These are phyloP conservation scores for Heliconius erato DNA, from an alignment of 2,888 invertebrate genomes.

Conservation along the genomic window DNA sequence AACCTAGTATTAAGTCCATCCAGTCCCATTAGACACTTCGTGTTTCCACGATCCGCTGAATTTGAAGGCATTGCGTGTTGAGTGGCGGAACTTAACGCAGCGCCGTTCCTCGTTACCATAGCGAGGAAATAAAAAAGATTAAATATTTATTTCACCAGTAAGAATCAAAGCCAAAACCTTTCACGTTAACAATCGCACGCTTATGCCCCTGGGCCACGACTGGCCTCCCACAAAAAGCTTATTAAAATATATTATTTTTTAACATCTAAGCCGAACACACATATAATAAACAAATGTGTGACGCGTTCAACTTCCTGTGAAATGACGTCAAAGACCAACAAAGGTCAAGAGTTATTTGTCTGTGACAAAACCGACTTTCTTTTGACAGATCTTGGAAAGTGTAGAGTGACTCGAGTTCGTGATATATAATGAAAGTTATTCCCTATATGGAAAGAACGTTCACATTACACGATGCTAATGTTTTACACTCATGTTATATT, in stretches of 20 bases:
- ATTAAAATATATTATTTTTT: not conserved
- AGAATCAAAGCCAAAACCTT: too few relatives aligned
- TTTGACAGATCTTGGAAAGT: constrained; percentile 67
- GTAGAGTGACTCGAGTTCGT: constrained; percentile 65
- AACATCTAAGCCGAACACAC: not conserved
- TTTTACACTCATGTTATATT: constrained; percentile 27
- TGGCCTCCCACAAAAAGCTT: too few relatives aligned
- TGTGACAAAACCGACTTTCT: constrained; percentile 63
- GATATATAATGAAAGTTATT: constrained; percentile 66
- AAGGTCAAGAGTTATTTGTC: constrained; percentile 14
- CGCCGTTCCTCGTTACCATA: too few relatives aligned
- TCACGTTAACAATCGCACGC: too few relatives aligned
- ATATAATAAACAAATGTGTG: not conserved
- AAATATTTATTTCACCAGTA: too few relatives aligned
- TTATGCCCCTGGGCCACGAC: too few relatives aligned
- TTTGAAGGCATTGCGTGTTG: too few relatives aligned
- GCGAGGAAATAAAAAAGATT: too few relatives aligned
- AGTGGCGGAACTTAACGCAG: too few relatives aligned
- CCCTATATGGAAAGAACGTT: constrained; percentile 62
- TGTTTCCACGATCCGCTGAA: too few relatives aligned
- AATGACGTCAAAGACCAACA: not conserved
- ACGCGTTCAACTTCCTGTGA: not conserved
- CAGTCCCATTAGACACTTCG: too few relatives aligned
- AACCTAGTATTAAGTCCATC: too few relatives aligned
- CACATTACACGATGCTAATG: constrained; percentile 37